phyloP scores from a whole-genome alignment of 1,140 invertebrate species.

The Drosophila yakuba region DNA sequence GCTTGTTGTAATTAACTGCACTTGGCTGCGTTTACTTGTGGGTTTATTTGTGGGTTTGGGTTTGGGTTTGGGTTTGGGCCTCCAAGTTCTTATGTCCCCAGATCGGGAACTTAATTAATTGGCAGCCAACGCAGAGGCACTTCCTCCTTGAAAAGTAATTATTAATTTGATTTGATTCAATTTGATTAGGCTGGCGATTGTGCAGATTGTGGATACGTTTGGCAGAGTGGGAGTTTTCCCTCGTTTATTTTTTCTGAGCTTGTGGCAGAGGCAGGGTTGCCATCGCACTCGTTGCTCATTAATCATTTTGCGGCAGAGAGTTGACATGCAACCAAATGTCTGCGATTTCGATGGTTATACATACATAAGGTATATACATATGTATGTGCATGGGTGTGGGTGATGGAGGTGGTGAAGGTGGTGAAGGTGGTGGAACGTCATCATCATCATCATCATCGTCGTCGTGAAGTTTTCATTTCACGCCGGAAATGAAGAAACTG shows the following conservation, averaged over 20 bases:
- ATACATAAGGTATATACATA: no score
- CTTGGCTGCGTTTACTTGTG: constrained; percentile 7
- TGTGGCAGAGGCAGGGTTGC: constrained; percentile 38
- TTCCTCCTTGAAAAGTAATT: constrained; percentile 71
- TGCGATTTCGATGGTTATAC: background rate
- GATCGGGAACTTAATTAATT: constrained; percentile 33
- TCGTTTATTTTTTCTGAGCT: background rate
- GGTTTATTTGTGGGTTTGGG: background rate
- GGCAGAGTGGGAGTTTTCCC: constrained; percentile 33
- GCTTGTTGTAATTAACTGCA: constrained; percentile 46
- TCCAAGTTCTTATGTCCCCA: constrained; percentile 20
- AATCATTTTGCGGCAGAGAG: constrained; percentile 68
- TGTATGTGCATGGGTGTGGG: background rate
- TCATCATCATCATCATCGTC: constrained; percentile 6
- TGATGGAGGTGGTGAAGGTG: constrained; percentile 7
- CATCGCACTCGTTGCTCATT: constrained; percentile 51
- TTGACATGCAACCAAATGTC: constrained; percentile 48
- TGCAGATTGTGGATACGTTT: constrained; percentile 25
- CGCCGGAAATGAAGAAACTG: constrained; percentile 84
- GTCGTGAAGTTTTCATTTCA: constrained; percentile 64
- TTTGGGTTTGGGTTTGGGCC: background rate
- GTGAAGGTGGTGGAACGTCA: background rate
- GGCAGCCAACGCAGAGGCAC: constrained; percentile 39
- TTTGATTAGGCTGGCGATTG: constrained; percentile 70
- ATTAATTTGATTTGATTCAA: constrained; percentile 83